Evolutionary conservation across 2,797 vertebrate species (phyloP).

Genomic region (Phrynocephalus forsythii): DNA sequence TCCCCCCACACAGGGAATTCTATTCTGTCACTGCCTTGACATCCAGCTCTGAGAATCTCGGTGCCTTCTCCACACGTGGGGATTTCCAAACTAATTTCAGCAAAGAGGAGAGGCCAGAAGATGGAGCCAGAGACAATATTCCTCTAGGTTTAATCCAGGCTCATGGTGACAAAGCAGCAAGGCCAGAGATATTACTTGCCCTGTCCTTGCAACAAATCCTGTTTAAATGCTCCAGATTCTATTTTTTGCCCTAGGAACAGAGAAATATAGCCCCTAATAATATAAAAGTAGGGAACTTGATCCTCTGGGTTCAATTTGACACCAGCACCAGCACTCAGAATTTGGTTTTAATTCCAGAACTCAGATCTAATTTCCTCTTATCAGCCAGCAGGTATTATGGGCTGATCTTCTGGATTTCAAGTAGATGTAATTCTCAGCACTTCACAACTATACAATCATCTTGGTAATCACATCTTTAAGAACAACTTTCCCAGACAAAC

Average conservation of each 20-base stretch:
- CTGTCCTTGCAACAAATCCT: background rate
- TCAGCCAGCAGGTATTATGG: background rate
- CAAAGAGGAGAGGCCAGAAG: slow-evolving; percentile 41
- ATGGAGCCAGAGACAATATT: slow-evolving; percentile 47
- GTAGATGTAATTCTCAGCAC: background rate
- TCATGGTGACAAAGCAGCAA: background rate
- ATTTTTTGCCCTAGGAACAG: background rate
- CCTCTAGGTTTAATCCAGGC: slow-evolving; percentile 14
- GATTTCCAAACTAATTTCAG: background rate
- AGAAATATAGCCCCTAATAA: background rate
- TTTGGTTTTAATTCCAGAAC: background rate
- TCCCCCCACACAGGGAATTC: background rate
- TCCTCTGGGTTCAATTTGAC: background rate
- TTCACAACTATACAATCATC: background rate
- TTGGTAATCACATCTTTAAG: background rate
- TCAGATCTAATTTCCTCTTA: no score
- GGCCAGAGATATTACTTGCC: background rate
- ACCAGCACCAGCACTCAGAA: background rate
- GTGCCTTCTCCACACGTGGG: background rate
- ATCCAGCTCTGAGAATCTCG: background rate
- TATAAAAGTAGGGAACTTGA: background rate
- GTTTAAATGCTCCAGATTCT: background rate
- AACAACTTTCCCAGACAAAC: background rate
- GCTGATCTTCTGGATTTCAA: background rate
- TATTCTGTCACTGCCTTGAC: fast-evolving